Base-by-base conservation (phyloP, 2,888 invertebrate species). In the Geotrupes spiniger region DNA sequence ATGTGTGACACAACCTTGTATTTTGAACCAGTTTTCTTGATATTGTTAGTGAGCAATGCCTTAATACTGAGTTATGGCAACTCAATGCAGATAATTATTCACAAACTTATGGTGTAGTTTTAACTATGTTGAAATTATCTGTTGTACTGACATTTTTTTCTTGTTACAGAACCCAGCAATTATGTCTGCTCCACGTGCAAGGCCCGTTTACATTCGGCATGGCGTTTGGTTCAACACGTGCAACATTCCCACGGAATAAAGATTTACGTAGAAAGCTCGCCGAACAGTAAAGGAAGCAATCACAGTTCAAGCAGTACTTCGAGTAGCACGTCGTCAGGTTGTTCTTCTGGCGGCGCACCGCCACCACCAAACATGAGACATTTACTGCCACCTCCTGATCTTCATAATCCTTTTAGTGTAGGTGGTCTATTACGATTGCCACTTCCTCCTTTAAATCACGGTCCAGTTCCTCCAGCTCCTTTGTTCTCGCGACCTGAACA, bases 141-240 rank as follows among this genome's bases (percentile, higher is more conserved):
- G n/a, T n/a, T n/a, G n/a, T n/a, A n/a, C n/a, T n/a, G n/a, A n/a
- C n/a, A n/a, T n/a, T n/a, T n/a, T n/a, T n/a, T n/a, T n/a, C n/a
- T 63, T 75, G 72, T 83, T 82, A 53, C 87, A 93, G 96, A 96
- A 76, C 96, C 96, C 57, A 89, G 89, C 75, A 91, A 90, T 79
- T 90, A 94, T 73, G 88, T 92, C 58, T 97, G 96, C 69, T 90
- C 89, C 37, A 93, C 94, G 59, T 97, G 97, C 78, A 92, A 93
- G 68, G 87, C 90, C 55, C 85, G 90, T 40, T 84, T 92, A 61
- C 86, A 86, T 62, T 94, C 94, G n/a, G 95, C 97, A 4, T 97
- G 97, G 97, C 82, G 89, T 48, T 79, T 97, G 52, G 83, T 97
- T 29, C 95, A 96, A 70, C 97, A 97, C 72, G 95, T 91, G 17